These are phyloP conservation scores for Ariopsis seemanni DNA, from an alignment of 2,113 vertebrate species.

Conservation along the genomic window DNA sequence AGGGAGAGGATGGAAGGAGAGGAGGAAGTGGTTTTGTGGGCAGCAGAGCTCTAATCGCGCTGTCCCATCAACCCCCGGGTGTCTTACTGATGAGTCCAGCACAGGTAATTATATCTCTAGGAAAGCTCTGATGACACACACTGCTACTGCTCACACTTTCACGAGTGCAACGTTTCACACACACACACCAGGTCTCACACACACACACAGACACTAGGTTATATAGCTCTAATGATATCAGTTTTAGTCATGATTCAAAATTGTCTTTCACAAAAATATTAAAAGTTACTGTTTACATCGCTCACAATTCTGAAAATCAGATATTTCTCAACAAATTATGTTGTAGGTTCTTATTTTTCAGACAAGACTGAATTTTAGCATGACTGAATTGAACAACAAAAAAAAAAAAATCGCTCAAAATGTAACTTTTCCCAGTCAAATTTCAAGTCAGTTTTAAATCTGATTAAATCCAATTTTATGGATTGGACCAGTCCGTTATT, in stretches of 20 bases:
- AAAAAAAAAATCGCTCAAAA: no score
- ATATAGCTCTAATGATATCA: neutral
- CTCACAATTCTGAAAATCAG: neutral
- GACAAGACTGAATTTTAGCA: neutral
- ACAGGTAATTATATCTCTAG: constrained; percentile 60
- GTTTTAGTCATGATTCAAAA: neutral
- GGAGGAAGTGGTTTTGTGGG: constrained; percentile 56
- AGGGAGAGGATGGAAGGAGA: constrained; percentile 40
- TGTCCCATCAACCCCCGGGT: constrained; percentile 57
- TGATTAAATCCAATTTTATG: neutral
- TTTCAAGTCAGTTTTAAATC: neutral
- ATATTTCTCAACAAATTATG: neutral
- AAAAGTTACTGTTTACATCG: neutral
- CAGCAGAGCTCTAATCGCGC: constrained; percentile 52
- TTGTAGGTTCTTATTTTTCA: neutral
- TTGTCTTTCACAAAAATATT: neutral
- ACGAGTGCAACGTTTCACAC: constrained; percentile 6
- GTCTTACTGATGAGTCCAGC: constrained; percentile 55
- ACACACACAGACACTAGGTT: neutral
- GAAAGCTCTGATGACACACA: constrained; percentile 53
- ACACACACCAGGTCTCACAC: neutral
- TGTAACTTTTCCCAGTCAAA: neutral
- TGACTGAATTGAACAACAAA: neutral
- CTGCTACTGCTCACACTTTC: constrained; percentile 32
- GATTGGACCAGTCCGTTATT: neutral